Evolutionary conservation across 2,113 vertebrate species (phyloP).

Genomic region (Coryphaenoides rupestris): DNA sequence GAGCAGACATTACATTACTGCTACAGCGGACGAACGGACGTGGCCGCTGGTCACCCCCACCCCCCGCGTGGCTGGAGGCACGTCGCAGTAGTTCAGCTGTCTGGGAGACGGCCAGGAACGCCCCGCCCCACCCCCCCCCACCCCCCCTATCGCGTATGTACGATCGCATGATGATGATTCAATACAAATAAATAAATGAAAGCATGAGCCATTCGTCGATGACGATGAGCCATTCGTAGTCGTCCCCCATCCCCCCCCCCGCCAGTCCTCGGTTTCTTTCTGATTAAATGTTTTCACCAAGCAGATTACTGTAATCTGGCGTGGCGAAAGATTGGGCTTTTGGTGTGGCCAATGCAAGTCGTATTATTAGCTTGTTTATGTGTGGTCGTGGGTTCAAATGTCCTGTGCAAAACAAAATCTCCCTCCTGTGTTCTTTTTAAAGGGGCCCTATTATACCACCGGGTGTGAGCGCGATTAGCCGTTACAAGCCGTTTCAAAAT

Average conservation of each 20-base stretch:
- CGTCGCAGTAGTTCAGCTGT: conserved; percentile 37
- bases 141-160: too few species aligned
- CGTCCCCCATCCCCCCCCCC: background rate
- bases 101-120: conserved; percentile 36
- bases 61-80: conserved; percentile 23
- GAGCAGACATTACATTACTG: conserved; percentile 16
- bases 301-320: conserved; percentile 17
- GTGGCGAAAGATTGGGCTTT: conserved; percentile 18
- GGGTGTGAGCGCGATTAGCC: too few species aligned
- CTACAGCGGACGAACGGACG: too few species aligned
- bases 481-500: too few species aligned
- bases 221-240: conserved; percentile 21
- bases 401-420: too few species aligned
- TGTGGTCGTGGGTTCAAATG: too few species aligned
- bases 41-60: conserved; percentile 11
- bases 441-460: too few species aligned
- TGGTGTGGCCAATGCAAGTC: conserved; percentile 17
- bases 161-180: conserved; percentile 1
- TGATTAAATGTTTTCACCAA: conserved; percentile 7
- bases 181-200: too few species aligned
- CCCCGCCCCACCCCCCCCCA: conserved; percentile 30
- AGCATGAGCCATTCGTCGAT: background rate
- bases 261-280: background rate
- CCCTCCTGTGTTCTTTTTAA: too few species aligned
- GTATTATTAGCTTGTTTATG: background rate